Base-by-base conservation (phyloP, 2,113 vertebrate genomes). In the Ploceus nigricollis region DNA sequence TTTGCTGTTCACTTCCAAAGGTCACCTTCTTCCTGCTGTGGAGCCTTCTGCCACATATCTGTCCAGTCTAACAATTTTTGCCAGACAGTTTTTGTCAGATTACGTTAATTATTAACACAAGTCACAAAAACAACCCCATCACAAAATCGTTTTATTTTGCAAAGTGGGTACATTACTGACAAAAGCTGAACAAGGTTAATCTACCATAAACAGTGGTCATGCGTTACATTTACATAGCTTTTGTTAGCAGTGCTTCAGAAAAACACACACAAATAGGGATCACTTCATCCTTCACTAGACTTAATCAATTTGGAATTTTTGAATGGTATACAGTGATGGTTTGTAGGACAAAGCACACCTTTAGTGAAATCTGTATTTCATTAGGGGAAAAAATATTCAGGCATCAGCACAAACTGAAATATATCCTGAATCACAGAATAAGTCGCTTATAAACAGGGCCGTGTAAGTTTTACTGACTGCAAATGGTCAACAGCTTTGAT, bases 61-160 rank as follows among this genome's bases (percentile, higher is more conserved):
- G 40, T 70, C 76, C 82, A 40, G 76, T 47, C 27, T 44, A 82
- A 63, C 50, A 83, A 54, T 85, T 94, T 91, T 50, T 93, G 24
- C 11, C 54, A 63, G 37, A 61, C 1, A 79, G 17, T 51, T 90
- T 93, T 89, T 94, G 61, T 82, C 53, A 93, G 44, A 40, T 82
- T 37, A 85, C 25, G 66, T 93, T 94, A 96, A 95, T 82, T 88
- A 90, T 96, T 86, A 95, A 81, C 25, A 10, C 22, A 76, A 91
- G 87, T 79, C n/a, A 87, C 72, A 81, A 88, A 96, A 91, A 75
- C 87, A 95, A 68, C 56, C 15, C 82, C 65, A 71, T 30, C 25
- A 79, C 47, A 53, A 87, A 93, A 89, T 60, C 48, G 61, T 89
- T 89, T 81, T 81, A 50, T 83, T 95, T 91, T 93, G 42, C 39